Conservation (phyloP, 2,113 vertebrate species). For the Gambusia affinis region DNA sequence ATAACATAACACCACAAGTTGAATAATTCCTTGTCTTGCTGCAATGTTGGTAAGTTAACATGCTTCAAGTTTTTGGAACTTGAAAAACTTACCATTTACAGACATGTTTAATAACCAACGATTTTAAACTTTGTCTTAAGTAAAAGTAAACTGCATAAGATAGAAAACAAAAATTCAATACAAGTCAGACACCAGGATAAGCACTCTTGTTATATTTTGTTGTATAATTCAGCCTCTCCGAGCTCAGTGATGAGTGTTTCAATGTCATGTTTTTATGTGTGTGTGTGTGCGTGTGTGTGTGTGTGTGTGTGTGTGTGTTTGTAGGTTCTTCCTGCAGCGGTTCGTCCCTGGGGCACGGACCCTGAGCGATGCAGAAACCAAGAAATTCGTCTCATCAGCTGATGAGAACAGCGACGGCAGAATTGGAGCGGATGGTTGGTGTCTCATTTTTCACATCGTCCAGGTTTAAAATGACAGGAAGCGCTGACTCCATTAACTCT, state of each 20-base stretch:
- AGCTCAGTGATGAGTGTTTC: constrained; percentile 1
- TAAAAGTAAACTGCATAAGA: background rate
- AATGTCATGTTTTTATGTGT: background rate
- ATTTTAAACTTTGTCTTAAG: background rate
- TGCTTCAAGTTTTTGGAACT: background rate
- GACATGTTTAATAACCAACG: background rate
- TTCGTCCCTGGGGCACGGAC: constrained; percentile 87
- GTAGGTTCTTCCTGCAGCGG: constrained; percentile 91
- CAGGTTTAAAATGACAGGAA: constrained; percentile 8
- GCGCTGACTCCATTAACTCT: constrained; percentile 17
- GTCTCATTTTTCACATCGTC: constrained; percentile 45
- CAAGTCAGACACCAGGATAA: constrained; percentile 29
- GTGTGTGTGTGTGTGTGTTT: constrained; percentile 20
- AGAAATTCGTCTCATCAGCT: constrained; percentile 86
- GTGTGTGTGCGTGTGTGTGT: constrained; percentile 21
- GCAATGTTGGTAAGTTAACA: background rate
- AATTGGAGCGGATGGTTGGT: constrained; percentile 91
- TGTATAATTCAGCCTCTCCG: constrained; percentile 50
- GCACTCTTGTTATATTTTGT: constrained; percentile 39
- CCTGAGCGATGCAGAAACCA: constrained; percentile 88
- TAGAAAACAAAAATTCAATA: background rate
- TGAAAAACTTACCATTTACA: background rate
- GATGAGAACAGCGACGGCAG: constrained; percentile 92
- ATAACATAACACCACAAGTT: background rate
- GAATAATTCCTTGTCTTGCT: background rate